Evolutionary conservation across 2,113 vertebrate genomes (phyloP), one percentile per base, ranked within the genome.

Genomic region (Lucifuga dentata): DNA sequence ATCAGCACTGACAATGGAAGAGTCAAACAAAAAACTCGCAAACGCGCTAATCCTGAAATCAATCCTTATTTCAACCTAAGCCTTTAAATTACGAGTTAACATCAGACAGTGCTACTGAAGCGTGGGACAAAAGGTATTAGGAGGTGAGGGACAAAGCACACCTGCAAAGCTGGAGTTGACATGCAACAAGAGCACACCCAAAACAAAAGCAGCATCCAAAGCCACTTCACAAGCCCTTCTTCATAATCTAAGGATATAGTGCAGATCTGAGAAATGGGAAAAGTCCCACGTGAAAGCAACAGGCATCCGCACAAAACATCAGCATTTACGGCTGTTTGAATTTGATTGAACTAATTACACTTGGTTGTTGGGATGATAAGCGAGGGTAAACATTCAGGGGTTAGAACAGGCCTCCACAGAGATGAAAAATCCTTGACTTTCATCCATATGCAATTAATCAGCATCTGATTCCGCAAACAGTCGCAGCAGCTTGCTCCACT

Each of bases 251-350:
- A 69, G 82, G 87, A 75, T 84, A 73, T 57, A 60, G 71, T 26
- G 56, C 66, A 78, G 76, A 78, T 87, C 83, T 84, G 81, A 87
- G 75, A 64, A 71, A 77, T 39, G 76, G 89, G 86, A 85, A 88
- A 90, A 89, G 83, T 90, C 84, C 84, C 89, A 85, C 68, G 73
- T 83, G 73, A 81, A 80, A 72, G 75, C 73, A 88, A 76, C 86
- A 82, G 67, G 86, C 83, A 64, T 83, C 62, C 76, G 86, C 84
- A 86, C 68, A 76, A 24, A 36, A 36, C 60, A 59, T 68, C 62
- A 71, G 76, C 73, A 79, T 84, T 85, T 69, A 86, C 68, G 70
- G 44, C 51, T 40, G 78, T 84, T 84, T 86, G 85, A 81, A 71
- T 74, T 78, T 73, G 86, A 85, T 68, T 83, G 62, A 71, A 59